phyloP scores from a whole-genome alignment of 2,888 invertebrate species.

The Teleiodes luculella region DNA sequence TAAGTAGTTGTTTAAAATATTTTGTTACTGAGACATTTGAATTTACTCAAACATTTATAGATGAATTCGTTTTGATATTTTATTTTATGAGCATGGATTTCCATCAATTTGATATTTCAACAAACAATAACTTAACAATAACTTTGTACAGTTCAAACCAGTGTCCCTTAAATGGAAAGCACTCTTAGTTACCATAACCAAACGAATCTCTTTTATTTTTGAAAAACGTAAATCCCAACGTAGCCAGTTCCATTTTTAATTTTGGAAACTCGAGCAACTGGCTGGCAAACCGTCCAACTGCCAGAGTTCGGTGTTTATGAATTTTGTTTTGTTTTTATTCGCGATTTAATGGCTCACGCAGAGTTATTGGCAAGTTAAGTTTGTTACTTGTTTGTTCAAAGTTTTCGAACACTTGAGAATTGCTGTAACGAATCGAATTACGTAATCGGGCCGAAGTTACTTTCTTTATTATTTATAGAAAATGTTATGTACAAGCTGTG shows the following conservation, averaged over 20 bases:
- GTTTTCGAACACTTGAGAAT: constrained; percentile 9
- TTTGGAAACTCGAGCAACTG: constrained; percentile 11
- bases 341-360: constrained; percentile 22
- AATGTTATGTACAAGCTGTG: no score
- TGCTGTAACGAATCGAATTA: constrained; percentile 1
- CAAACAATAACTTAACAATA: no score
- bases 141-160: no score
- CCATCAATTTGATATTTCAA: no score
- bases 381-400: constrained; percentile 7
- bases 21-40: no score
- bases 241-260: constrained; percentile 18
- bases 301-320: constrained; percentile 15
- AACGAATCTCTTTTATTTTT: background rate
- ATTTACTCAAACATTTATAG: no score
- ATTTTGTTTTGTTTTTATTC: constrained; percentile 35
- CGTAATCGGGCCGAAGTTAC: background rate
- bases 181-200: background rate
- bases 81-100: no score
- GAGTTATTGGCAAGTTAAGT: constrained; percentile 11
- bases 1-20: no score
- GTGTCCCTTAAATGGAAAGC: no score
- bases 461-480: background rate
- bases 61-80: no score
- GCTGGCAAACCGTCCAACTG: constrained; percentile 4
- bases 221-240: constrained; percentile 8